These are phyloP conservation scores for Galerucella calmariensis DNA, from an alignment of 2,888 invertebrate species.

Conservation along the genomic window DNA sequence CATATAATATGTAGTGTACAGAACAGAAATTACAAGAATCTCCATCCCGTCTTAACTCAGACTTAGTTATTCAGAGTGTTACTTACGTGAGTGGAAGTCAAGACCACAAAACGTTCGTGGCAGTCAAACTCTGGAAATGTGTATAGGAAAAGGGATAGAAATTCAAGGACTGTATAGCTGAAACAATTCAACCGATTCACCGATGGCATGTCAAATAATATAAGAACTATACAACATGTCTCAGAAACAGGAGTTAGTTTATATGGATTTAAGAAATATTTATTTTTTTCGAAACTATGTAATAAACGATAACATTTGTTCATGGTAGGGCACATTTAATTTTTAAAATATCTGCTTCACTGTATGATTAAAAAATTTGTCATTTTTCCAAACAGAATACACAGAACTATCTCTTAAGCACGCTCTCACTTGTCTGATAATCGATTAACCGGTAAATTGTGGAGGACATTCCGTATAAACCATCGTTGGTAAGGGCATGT, in stretches of 20 bases:
- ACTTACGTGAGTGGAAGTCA: constrained; percentile 22
- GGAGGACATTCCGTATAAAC: constrained; percentile 15
- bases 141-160: constrained; percentile 35
- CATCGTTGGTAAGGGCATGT: constrained; percentile 35
- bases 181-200: constrained; percentile 12
- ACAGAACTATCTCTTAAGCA: neutral
- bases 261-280: neutral
- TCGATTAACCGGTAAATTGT: neutral
- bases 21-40: constrained; percentile 38
- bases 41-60: constrained; percentile 20
- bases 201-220: constrained; percentile 10
- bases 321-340: too few relatives aligned
- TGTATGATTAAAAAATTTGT: too few relatives aligned
- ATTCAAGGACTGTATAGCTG: constrained; percentile 13
- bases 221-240: constrained; percentile 2
- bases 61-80: constrained; percentile 33
- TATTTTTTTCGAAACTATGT: neutral
- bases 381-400: too few relatives aligned
- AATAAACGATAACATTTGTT: too few relatives aligned
- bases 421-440: neutral
- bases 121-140: constrained; percentile 33
- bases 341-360: too few relatives aligned
- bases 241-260: neutral
- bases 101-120: constrained; percentile 37
- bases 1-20: constrained; percentile 18